phyloP scores from a whole-genome alignment of 2,888 invertebrate species.

The Stenchaetothrips biformis region DNA sequence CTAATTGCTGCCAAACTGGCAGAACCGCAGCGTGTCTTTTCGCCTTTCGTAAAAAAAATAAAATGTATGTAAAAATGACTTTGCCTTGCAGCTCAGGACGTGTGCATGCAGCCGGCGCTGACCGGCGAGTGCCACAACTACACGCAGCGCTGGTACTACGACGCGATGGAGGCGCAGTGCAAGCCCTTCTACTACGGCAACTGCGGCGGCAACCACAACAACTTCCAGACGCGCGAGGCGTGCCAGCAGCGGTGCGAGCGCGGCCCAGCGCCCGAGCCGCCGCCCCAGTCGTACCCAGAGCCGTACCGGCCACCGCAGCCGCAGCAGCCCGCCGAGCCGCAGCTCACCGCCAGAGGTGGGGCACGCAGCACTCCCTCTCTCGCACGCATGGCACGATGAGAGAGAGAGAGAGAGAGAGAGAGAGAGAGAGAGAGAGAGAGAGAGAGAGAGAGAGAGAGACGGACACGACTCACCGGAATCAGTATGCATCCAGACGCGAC shows the following conservation, averaged over 20 bases:
- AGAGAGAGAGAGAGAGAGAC: too few species aligned
- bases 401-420: too few species aligned
- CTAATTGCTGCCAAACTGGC: too few species aligned
- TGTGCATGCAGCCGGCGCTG: slow-evolving; percentile 70
- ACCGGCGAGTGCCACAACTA: slow-evolving; percentile 74
- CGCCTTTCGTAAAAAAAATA: too few species aligned
- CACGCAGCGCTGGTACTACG: slow-evolving; percentile 74
- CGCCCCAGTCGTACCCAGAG: slow-evolving; percentile 40
- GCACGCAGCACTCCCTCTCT: too few species aligned
- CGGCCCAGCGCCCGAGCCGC: slow-evolving; percentile 47
- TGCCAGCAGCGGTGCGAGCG: slow-evolving; percentile 63
- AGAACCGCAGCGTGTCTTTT: too few species aligned
- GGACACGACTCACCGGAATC: too few species aligned
- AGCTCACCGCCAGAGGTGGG: slow-evolving; percentile 6
- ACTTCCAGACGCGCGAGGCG: slow-evolving; percentile 63
- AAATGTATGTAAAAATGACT: too few species aligned
- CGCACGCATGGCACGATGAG: too few species aligned
- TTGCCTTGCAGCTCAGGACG: slow-evolving; percentile 53
- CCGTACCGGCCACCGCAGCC: slow-evolving; percentile 1
- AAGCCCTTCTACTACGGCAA: slow-evolving; percentile 83
- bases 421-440: too few species aligned
- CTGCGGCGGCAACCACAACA: slow-evolving; percentile 87
- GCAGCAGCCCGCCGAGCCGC: not conserved
- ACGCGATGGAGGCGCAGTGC: slow-evolving; percentile 68
- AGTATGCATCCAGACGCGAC: too few species aligned